A percentile compares a stretch with the other conserved stretches of the same genome.
Evolutionary conservation across 2,888 invertebrate species (phyloP).

Genomic region (Autographa pulchrina): DNA sequence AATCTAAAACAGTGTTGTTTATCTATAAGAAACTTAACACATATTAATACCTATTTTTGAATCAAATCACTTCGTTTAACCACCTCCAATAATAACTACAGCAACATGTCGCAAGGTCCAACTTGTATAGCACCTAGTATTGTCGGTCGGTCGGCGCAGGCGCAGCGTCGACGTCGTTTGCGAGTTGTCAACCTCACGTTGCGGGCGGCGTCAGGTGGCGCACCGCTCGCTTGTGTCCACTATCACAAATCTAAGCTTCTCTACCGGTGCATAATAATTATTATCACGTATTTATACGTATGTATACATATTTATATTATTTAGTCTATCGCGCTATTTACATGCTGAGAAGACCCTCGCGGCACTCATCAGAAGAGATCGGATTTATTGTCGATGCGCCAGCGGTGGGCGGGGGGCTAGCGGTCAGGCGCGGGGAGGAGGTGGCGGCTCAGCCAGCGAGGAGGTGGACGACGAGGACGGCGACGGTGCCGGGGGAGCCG

Average conservation of each 20-base stretch:
- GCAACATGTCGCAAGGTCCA: constrained; percentile 86
- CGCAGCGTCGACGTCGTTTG: constrained; percentile 75
- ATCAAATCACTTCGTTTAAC: constrained; percentile 82
- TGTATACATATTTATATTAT: constrained; percentile 84
- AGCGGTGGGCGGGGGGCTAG: constrained; percentile 88
- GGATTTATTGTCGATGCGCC: constrained; percentile 87
- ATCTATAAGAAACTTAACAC: constrained; percentile 85
- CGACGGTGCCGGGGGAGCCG: constrained; percentile 86
- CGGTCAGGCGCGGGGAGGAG: constrained; percentile 88
- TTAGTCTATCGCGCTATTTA: constrained; percentile 83
- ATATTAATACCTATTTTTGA: constrained; percentile 84
- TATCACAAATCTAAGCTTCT: constrained; percentile 88
- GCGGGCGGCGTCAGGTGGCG: constrained; percentile 64
- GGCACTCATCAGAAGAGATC: constrained; percentile 77
- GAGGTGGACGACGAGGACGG: constrained; percentile 91
- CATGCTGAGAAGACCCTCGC: constrained; percentile 79
- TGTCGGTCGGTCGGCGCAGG: constrained; percentile 85
- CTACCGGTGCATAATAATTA: constrained; percentile 87
- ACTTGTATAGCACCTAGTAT: constrained; percentile 88
- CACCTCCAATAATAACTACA: constrained; percentile 82
- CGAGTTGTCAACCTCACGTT: constrained; percentile 81
- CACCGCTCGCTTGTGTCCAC: constrained; percentile 77
- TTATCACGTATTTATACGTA: constrained; percentile 88
- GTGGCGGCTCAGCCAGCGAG: constrained; percentile 90
- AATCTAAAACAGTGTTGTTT: constrained; percentile 81